Conservation (phyloP, 1,140 invertebrate species). For the Leptinotarsa lineolata region DNA sequence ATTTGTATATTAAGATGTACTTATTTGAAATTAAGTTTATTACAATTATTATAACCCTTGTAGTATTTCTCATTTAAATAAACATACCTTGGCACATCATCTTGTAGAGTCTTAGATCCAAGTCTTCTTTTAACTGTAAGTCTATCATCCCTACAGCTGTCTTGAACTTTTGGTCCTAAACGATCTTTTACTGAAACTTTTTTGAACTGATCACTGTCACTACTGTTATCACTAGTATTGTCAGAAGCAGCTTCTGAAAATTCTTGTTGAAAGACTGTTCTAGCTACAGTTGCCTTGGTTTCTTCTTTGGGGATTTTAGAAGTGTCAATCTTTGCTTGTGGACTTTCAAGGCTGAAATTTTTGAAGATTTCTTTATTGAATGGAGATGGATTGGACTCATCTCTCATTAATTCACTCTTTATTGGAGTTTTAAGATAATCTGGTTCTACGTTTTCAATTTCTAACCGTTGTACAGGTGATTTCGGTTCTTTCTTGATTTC, state of each 20-base stretch:
- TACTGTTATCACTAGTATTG: slow-evolving; percentile 18
- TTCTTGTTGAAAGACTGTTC: slow-evolving; percentile 6
- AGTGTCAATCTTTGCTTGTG: slow-evolving; percentile 5
- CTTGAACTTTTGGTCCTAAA: slow-evolving; percentile 2
- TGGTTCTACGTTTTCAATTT: neutral
- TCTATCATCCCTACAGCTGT: neutral
- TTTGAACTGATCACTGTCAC: slow-evolving; percentile 1
- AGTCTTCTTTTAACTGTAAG: slow-evolving; percentile 25
- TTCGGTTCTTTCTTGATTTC: neutral
- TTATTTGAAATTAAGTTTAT: too few species aligned
- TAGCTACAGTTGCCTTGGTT: neutral
- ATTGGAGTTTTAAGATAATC: slow-evolving; percentile 11
- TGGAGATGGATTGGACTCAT: slow-evolving; percentile 25
- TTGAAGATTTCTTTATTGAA: slow-evolving; percentile 37
- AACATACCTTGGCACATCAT: slow-evolving; percentile 9
- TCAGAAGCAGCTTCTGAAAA: neutral
- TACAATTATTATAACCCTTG: too few species aligned
- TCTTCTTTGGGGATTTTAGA: neutral
- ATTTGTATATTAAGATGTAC: too few species aligned
- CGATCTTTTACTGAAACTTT: slow-evolving; percentile 1
- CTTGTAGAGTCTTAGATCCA: slow-evolving; percentile 7
- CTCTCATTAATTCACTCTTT: slow-evolving; percentile 22
- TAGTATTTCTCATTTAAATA: slow-evolving; percentile 3
- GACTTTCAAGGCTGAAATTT: slow-evolving; percentile 21
- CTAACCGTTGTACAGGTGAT: neutral